A percentile compares a stretch with the other conserved stretches of the same genome.
Conservation (phyloP, 2,888 invertebrate genomes). For the Drosophila phalerata region DNA sequence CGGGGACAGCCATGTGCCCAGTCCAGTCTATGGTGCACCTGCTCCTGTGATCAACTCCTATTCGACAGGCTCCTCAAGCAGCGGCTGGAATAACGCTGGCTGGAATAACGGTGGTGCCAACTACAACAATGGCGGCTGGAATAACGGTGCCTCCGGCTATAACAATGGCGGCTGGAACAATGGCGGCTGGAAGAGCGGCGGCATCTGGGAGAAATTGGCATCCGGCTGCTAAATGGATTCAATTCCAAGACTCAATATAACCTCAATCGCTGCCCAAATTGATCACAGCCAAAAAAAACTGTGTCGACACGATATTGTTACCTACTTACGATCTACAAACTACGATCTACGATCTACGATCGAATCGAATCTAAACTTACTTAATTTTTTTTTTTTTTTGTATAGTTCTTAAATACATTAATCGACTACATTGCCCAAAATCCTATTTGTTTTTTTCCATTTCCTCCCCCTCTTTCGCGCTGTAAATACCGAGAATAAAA, state of each 20-base stretch:
- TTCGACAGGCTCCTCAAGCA: slow-evolving; percentile 29
- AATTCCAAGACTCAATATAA: neutral
- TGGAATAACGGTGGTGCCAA: slow-evolving; percentile 26
- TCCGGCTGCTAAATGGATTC: slow-evolving; percentile 65
- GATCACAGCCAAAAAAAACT: slow-evolving; percentile 7
- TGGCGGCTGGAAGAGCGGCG: slow-evolving; percentile 75
- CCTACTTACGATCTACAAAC: slow-evolving; percentile 27
- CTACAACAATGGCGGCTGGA: slow-evolving; percentile 30
- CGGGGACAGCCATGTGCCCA: slow-evolving; percentile 46
- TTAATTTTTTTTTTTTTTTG: slow-evolving; percentile 53
- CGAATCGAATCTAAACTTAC: slow-evolving; percentile 29
- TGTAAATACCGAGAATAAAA: slow-evolving; percentile 39
- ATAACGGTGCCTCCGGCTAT: slow-evolving; percentile 20
- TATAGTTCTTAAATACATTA: slow-evolving; percentile 61
- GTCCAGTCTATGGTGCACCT: slow-evolving; percentile 70
- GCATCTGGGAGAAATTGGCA: slow-evolving; percentile 77
- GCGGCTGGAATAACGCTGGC: slow-evolving; percentile 43
- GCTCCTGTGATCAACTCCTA: slow-evolving; percentile 33
- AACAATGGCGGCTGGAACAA: slow-evolving; percentile 37
- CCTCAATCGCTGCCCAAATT: slow-evolving; percentile 17
- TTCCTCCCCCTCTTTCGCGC: slow-evolving; percentile 24
- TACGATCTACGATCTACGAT: slow-evolving; percentile 11
- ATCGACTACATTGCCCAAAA: slow-evolving; percentile 38
- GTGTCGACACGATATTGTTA: slow-evolving; percentile 44
- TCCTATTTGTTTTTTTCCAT: slow-evolving; percentile 9